Evolutionary conservation across 2,797 vertebrate genomes (phyloP), one percentile per base, ranked within the genome.

Genomic region (Gallinago nigripennis): DNA sequence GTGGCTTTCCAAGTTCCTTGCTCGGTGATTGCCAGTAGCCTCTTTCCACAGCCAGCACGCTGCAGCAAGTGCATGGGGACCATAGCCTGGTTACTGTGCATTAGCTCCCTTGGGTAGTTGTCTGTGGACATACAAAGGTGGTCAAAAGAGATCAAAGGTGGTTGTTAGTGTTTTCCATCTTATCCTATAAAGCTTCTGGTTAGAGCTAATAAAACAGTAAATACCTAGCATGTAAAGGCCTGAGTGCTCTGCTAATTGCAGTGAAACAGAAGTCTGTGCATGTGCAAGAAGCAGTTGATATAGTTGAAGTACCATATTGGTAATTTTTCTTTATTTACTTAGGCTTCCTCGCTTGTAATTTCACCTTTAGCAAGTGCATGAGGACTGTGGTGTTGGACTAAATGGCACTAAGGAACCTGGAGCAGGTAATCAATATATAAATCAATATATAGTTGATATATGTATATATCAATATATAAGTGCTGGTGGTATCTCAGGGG

Each of bases 21-120:
- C 33, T 64, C 10, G 6, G 45, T 39, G 39, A 39, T 46, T 77
- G n/a, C 41, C 58, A 50, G 28, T 28, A 37, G 37, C 15, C 35
- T 68, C 35, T 45, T 45, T 13, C 66, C 53, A 54, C 3, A 28
- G 43, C 28, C 58, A 79, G 63, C 6, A 30, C 0, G 0, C 37
- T 45, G 31, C 30, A 68, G 46, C 0, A 0, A 71, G 48, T 11
- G 4, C 48, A 28, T 0, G 3, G 17, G 43, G 24, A 35, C 1
- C 0, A 31, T 27, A 28, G 45, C 12, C 37, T 79, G 35, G 37
- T 69, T 57, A 23, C 33, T 71, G 16, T 28, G 16, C 46, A 15
- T 68, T 65, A 72, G 15, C 31, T 87, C 53, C 61, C 41, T 71
- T 39, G 15, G 21, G 14, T 12, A 82, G 17, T 0, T 63, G 21